Conservation (phyloP, 2,888 invertebrate genomes). For the Athrips mouffetella region DNA sequence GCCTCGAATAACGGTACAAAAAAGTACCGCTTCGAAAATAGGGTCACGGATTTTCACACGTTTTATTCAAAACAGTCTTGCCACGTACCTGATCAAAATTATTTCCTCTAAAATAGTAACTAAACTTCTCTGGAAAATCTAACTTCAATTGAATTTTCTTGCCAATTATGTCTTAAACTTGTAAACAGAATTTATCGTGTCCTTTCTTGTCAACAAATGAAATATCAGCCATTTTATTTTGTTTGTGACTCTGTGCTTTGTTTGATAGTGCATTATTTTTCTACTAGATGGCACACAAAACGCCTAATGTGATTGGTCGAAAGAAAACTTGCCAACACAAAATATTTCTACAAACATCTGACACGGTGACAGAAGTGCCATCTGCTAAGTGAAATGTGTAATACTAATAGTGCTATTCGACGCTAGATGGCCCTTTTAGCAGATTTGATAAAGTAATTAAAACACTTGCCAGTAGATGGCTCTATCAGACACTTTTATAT, state of each 20-base stretch:
- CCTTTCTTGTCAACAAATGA: conserved; percentile 61
- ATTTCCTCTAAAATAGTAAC: conserved; percentile 20
- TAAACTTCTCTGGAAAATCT: conserved; percentile 21
- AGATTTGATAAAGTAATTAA: too few relatives aligned
- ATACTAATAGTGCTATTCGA: too few relatives aligned
- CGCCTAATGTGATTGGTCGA: conserved; percentile 42
- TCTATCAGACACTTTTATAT: too few relatives aligned
- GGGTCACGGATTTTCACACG: conserved; percentile 17
- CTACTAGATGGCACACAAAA: conserved; percentile 58
- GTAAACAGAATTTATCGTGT: conserved; percentile 40
- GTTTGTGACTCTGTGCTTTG: conserved; percentile 24
- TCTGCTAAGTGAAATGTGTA: too few relatives aligned
- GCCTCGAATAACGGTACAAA: conserved; percentile 68
- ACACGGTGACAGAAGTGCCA: too few relatives aligned
- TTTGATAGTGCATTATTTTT: conserved; percentile 36
- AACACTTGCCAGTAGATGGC: too few relatives aligned
- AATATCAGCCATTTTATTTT: conserved; percentile 62
- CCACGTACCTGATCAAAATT: conserved; percentile 43
- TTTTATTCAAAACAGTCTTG: background rate
- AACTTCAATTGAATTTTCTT: conserved; percentile 24
- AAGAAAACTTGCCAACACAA: conserved; percentile 22
- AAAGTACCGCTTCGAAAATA: conserved; percentile 20
- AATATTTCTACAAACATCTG: conserved; percentile 24
- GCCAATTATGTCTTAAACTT: conserved; percentile 26
- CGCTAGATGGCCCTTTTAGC: too few relatives aligned